Evolutionary conservation across 2,113 vertebrate species (phyloP), one percentile per base, ranked within the genome.

Genomic region (Talpa occidentalis): DNA sequence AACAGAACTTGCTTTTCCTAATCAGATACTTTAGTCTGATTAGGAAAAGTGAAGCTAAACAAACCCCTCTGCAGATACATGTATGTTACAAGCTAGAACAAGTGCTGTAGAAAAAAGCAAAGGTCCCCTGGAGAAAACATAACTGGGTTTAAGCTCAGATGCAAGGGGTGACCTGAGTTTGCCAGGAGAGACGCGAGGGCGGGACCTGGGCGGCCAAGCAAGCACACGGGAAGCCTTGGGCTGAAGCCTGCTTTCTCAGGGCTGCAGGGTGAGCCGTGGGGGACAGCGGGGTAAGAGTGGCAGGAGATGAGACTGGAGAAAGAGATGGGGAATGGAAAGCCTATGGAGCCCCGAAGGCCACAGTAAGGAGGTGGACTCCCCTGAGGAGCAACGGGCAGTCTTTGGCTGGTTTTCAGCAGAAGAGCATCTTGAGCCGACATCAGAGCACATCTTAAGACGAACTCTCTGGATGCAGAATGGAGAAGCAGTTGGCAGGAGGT

Each of bases 301-400:
- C 4, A 22, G 19, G 9, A 5, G 17, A 42, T 0, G 16, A 59
- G 24, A 6, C 42, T 72, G 47, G 37, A 66, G 56, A 56, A 40
- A 35, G 15, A 24, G 32, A 3, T 0, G 2, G 11, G 28, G 28
- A 2, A 15, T 15, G 10, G 10, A 15, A 16, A 30, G 26, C 32
- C 32, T 14, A 16, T 4, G 2, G 26, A 2, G 4, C 15, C 32
- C 11, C 0, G 0, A 44, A 72, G 30, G 60, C 22, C 5, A 9
- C 37, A 2, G 2, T 21, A 22, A 74, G 5, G n/a, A 32, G 82
- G 6, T 4, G 14, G n/a, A 37, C 17, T 26, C 15, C 1, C 59
- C 26, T 11, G 0, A 3, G 15, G 3, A 35, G 22, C 59, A 35
- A 1, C 1, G 10, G 37, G 30, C 16, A 72, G 40, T 15, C 32